These are phyloP conservation scores for Caenorhabditis drosophilae DNA, from an alignment of 2,888 invertebrate genomes.

Conservation along the genomic window DNA sequence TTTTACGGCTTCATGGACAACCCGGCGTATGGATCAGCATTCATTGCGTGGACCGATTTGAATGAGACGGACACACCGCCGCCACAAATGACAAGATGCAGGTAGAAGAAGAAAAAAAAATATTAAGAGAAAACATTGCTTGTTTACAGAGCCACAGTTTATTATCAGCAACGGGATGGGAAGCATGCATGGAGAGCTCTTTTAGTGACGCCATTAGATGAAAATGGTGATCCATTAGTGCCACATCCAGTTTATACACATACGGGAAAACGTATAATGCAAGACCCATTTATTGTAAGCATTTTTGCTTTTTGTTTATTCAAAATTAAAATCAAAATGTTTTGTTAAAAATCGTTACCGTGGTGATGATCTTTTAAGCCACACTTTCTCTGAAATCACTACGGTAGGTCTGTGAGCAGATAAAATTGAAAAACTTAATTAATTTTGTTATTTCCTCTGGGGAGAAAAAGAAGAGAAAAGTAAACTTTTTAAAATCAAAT, in stretches of 20 bases:
- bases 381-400: no score
- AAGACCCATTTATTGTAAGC: conserved; percentile 15
- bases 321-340: background rate
- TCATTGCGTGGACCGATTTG: conserved; percentile 51
- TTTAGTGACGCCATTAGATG: conserved; percentile 44
- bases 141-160: conserved; percentile 43
- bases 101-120: no score
- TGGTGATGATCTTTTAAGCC: no score
- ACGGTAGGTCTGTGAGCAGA: no score
- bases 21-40: conserved; percentile 31
- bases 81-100: conserved; percentile 19
- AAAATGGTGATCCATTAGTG: conserved; percentile 12
- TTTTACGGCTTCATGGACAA: conserved; percentile 49
- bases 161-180: conserved; percentile 47
- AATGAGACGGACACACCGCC: conserved; percentile 42
- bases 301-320: no score
- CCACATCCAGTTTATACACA: conserved; percentile 25
- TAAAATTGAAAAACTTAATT: no score
- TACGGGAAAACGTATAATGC: conserved; percentile 10
- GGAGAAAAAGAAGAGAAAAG: no score
- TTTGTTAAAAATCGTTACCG: no score
- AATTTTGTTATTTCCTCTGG: no score
- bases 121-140: no score
- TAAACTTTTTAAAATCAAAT: no score
- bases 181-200: conserved; percentile 50